Base-by-base conservation (phyloP, 2,888 invertebrate genomes). In the Drosophila trichaetosa region DNA sequence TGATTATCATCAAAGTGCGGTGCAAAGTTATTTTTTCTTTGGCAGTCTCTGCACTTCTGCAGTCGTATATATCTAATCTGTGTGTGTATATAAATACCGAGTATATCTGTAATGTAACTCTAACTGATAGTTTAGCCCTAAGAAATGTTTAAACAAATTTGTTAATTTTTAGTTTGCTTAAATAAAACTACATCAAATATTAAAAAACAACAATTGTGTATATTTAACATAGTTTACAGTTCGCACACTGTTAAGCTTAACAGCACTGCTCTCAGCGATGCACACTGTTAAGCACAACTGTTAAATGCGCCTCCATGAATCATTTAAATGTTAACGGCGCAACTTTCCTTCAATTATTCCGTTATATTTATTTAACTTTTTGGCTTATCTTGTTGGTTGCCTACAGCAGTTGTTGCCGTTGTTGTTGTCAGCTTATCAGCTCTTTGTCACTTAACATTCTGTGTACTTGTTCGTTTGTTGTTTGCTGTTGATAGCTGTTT, bases 161-260 rank as follows among this genome's bases (percentile, higher is more conserved):
- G 82, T 89, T 87, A 89, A 79, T 72, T 86, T 82, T 88, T 86
- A 90, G 74, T 88, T 85, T 78, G 86, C 89, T 72, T 89, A 51
- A 88, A 90, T 88, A 88, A 87, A 84, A 66, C 59, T 52, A 27
- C 53, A 80, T 65, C 59, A 74, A 68, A 73, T 69, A 73, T 73
- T 38, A 33, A 51, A 60, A 61, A 38, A 2, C 6, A 42, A 27
- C 0, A 21, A 5, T 1, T 8, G 16, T 31, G 3, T 31, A 16
- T 18, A 18, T 16, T 27, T 38, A 24, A 31, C 13, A 49, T 18
- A n/a, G 4, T 48, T 34, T 8, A 58, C 7, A 16, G 48, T 34
- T n/a, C 18, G 8, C 11, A 16, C 7, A 29, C 18, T 48, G 57
- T 65, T 34, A 34, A 29, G 4, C 11, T 27, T 53, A 58, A 49